These are phyloP conservation scores for Coecobrya sp. DNA, from an alignment of 2,888 invertebrate genomes.

Conservation along the genomic window DNA sequence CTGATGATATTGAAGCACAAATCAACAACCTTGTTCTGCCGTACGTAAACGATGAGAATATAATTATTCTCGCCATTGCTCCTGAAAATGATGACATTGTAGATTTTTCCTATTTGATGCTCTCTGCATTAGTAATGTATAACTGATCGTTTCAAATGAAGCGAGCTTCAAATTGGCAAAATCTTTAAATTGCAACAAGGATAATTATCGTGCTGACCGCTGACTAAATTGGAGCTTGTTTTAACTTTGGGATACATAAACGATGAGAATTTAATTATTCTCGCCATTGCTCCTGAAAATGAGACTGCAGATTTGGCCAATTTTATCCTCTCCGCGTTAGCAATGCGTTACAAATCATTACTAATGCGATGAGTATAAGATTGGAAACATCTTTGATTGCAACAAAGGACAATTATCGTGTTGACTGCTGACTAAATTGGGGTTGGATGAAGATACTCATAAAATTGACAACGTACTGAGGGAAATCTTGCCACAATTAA, in stretches of 20 bases:
- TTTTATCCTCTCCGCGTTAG: too few relatives aligned
- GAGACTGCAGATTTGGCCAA: too few relatives aligned
- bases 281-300: conserved; percentile 99
- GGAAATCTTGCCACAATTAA: conserved; percentile 99
- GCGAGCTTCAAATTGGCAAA: conserved; percentile 99
- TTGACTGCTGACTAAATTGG: conserved; percentile 99
- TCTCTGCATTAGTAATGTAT: too few relatives aligned
- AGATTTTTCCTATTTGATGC: too few relatives aligned
- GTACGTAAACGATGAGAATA: conserved; percentile 97
- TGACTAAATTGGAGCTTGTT: conserved; percentile 99
- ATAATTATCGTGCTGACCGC: conserved; percentile 99
- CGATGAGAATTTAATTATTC: conserved; percentile 97
- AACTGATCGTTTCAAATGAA: conserved; percentile 99
- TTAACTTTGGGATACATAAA: too few relatives aligned
- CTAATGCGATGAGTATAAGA: conserved; percentile 99
- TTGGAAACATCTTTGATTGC: conserved; percentile 98
- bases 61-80: conserved; percentile 98
- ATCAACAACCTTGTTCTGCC: conserved; percentile 98
- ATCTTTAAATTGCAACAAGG: conserved; percentile 96
- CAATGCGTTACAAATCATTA: too few relatives aligned
- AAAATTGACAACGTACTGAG: conserved; percentile 99
- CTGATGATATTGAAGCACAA: conserved; percentile 97
- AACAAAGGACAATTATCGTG: conserved; percentile 97
- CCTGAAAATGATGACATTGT: conserved; percentile 99
- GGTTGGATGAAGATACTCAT: conserved; percentile 99